phyloP scores from a whole-genome alignment of 2,113 vertebrate species.

The Nesospiza acunhae region DNA sequence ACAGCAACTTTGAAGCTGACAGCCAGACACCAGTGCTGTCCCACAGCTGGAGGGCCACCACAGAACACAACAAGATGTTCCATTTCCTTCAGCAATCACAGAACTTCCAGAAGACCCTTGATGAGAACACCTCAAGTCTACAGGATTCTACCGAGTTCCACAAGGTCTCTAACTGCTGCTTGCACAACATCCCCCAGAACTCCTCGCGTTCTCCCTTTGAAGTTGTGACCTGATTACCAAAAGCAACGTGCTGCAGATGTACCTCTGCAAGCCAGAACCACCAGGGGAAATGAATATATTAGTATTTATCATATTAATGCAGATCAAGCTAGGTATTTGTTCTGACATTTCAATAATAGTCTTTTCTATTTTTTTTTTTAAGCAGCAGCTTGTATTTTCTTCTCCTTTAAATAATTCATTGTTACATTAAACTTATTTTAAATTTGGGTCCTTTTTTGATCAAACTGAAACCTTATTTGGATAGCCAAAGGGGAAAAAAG shows the following conservation, averaged over 20 bases:
- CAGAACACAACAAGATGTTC: not conserved
- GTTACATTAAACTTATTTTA: constrained; percentile 59
- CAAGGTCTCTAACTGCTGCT: not conserved
- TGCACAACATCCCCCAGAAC: constrained; percentile 17
- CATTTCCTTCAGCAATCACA: not conserved
- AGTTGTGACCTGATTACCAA: constrained; percentile 62
- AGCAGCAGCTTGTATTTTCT: constrained; percentile 39
- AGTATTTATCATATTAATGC: constrained; percentile 63
- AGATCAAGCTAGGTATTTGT: constrained; percentile 61
- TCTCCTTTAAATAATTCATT: constrained; percentile 60
- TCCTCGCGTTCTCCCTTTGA: constrained; percentile 26
- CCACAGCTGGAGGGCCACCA: not conserved
- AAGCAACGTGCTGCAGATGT: constrained; percentile 9
- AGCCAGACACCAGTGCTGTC: not conserved
- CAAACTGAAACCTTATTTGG: constrained; percentile 40
- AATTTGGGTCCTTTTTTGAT: not conserved
- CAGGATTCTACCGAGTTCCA: rapidly evolving
- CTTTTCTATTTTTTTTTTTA: constrained; percentile 18
- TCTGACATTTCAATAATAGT: constrained; percentile 69
- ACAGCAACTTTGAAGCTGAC: not conserved
- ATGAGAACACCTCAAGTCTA: not conserved
- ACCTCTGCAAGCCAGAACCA: constrained; percentile 56
- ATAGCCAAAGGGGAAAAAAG: constrained; percentile 33
- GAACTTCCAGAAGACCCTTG: not conserved
- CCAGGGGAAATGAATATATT: constrained; percentile 60